Conservation (phyloP, 2,113 vertebrate species). For the Antigone vipio region DNA sequence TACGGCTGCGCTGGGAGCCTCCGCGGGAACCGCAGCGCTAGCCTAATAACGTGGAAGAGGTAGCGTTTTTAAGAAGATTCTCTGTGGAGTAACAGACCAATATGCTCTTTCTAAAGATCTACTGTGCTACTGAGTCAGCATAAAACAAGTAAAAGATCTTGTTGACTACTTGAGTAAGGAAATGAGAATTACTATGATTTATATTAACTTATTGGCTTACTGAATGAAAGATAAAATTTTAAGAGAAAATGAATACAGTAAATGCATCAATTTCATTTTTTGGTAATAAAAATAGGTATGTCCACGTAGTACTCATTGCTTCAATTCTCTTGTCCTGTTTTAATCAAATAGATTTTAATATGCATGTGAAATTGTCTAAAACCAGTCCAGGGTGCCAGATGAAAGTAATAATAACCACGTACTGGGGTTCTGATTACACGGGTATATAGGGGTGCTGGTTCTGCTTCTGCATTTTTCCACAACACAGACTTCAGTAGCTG, state of each 20-base stretch:
- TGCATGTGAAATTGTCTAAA: not conserved
- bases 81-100: not conserved
- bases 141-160: not conserved
- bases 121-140: constrained; percentile 28
- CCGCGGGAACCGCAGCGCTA: accelerated
- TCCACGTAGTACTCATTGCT: not conserved
- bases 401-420: accelerated
- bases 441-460: accelerated
- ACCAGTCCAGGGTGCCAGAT: accelerated
- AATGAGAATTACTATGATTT: constrained; percentile 50
- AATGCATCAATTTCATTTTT: constrained; percentile 58
- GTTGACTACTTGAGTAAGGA: constrained; percentile 59
- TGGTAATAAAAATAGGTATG: constrained; percentile 69
- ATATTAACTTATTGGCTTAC: constrained; percentile 80
- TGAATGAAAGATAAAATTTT: constrained; percentile 73
- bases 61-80: not conserved
- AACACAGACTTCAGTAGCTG: accelerated
- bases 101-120: not conserved
- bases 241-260: constrained; percentile 49
- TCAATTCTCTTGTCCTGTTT: not conserved
- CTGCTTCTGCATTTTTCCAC: accelerated
- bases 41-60: not conserved
- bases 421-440: accelerated
- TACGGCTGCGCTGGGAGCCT: not conserved
- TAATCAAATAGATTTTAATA: not conserved